These are phyloP conservation scores for Xanthostigma xanthostigma DNA, from an alignment of 2,888 invertebrate species.

Conservation along the genomic window DNA sequence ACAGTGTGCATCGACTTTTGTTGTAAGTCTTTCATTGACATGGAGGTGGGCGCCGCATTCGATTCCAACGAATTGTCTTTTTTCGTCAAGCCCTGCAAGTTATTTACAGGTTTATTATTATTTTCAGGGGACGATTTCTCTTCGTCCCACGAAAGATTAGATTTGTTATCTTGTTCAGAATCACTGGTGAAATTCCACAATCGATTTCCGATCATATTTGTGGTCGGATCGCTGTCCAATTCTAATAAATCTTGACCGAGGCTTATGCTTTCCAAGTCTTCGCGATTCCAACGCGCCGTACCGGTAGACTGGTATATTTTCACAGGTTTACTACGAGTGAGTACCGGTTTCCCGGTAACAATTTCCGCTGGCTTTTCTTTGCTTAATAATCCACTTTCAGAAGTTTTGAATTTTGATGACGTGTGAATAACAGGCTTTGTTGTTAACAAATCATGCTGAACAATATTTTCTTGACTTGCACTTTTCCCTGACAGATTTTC, in stretches of 20 bases:
- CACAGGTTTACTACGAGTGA: neutral
- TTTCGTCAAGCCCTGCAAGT: neutral
- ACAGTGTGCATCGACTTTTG: constrained; percentile 30
- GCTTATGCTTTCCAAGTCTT: constrained; percentile 42
- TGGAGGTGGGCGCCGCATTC: too few relatives aligned
- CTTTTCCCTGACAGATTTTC: too few relatives aligned
- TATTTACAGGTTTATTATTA: too few relatives aligned
- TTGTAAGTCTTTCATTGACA: constrained; percentile 37
- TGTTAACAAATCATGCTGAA: too few relatives aligned
- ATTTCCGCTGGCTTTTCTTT: too few relatives aligned
- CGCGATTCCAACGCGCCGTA: neutral
- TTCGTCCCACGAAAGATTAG: constrained; percentile 23
- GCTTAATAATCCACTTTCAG: too few relatives aligned
- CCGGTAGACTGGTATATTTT: constrained; percentile 1
- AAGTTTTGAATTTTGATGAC: too few relatives aligned
- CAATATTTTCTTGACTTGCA: too few relatives aligned
- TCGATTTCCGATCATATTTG: constrained; percentile 4
- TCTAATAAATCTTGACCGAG: constrained; percentile 43
- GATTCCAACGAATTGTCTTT: constrained; percentile 10
- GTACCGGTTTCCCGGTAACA: too few relatives aligned
- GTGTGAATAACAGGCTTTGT: too few relatives aligned
- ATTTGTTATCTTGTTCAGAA: constrained; percentile 31
- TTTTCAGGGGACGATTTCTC: constrained; percentile 12
- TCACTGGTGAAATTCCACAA: constrained; percentile 5
- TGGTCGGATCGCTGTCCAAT: neutral